These are phyloP conservation scores for Apoda limacodes DNA, from an alignment of 2,888 invertebrate genomes.

Conservation along the genomic window DNA sequence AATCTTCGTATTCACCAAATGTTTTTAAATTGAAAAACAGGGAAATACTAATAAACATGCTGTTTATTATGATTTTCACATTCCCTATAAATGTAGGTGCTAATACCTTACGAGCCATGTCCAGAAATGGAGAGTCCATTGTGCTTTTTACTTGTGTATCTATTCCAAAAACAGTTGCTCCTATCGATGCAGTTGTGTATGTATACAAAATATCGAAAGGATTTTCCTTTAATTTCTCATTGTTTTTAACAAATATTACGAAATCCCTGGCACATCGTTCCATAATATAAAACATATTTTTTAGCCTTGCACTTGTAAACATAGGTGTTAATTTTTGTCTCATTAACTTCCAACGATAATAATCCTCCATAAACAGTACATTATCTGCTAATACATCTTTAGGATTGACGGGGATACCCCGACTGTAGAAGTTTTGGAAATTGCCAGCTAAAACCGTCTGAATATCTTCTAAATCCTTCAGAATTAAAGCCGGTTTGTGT, in stretches of 20 bases:
- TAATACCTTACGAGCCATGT: conserved; percentile 24
- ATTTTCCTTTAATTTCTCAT: conserved; percentile 23
- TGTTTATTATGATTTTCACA: conserved; percentile 25
- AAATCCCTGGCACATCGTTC: conserved; percentile 41
- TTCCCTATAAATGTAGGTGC: conserved; percentile 22
- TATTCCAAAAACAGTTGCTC: conserved; percentile 46
- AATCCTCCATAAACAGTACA: conserved; percentile 30
- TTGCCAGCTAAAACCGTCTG: conserved; percentile 30
- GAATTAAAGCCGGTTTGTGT: conserved; percentile 23
- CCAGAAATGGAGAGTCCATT: conserved; percentile 38
- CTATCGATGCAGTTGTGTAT: conserved; percentile 35
- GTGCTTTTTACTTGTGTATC: conserved; percentile 31
- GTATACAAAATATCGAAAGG: conserved; percentile 26
- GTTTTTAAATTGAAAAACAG: conserved; percentile 16
- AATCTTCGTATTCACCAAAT: conserved; percentile 20
- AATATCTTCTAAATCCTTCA: conserved; percentile 31
- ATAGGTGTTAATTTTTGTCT: conserved; percentile 38
- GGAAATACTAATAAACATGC: conserved; percentile 20
- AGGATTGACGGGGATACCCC: conserved; percentile 28
- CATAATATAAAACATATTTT: conserved; percentile 44
- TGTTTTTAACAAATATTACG: conserved; percentile 26
- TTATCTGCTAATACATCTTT: conserved; percentile 33
- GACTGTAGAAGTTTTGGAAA: conserved; percentile 31
- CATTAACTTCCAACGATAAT: too few species aligned
- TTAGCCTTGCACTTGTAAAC: conserved; percentile 42